Evolutionary conservation across 2,113 vertebrate species (phyloP).

Genomic region (Furnarius figulus): DNA sequence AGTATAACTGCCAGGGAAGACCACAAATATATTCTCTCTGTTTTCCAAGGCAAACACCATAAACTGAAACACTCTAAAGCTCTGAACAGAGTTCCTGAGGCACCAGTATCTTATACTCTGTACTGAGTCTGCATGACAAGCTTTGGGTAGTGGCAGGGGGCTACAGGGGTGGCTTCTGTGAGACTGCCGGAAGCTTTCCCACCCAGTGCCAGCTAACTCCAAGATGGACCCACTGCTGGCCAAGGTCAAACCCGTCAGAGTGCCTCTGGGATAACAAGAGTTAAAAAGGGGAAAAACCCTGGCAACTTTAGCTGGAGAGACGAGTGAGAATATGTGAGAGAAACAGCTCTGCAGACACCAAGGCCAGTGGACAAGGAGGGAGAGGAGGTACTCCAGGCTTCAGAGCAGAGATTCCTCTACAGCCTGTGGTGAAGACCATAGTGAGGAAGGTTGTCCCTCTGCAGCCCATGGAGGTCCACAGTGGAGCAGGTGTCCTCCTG

Average conservation of each 20-base stretch:
- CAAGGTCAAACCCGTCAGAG: not conserved
- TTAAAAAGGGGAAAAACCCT: not conserved
- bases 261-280: not conserved
- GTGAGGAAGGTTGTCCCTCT: not conserved
- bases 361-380: not conserved
- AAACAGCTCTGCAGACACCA: not conserved
- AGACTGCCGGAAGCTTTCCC: not conserved
- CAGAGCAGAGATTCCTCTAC: not conserved
- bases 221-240: accelerated
- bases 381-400: not conserved
- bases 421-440: accelerated
- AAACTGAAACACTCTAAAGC: not conserved
- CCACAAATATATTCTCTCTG: not conserved
- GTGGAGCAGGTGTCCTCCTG: not conserved
- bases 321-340: not conserved
- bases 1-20: not conserved
- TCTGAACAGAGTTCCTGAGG: not conserved
- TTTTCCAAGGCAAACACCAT: not conserved
- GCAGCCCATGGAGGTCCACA: not conserved
- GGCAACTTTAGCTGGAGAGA: not conserved
- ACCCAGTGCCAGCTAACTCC: accelerated
- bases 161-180: not conserved
- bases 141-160: not conserved
- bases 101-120: not conserved
- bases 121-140: not conserved